phyloP scores from a whole-genome alignment of 2,888 invertebrate genomes.

The Chrysodeixis includens region DNA sequence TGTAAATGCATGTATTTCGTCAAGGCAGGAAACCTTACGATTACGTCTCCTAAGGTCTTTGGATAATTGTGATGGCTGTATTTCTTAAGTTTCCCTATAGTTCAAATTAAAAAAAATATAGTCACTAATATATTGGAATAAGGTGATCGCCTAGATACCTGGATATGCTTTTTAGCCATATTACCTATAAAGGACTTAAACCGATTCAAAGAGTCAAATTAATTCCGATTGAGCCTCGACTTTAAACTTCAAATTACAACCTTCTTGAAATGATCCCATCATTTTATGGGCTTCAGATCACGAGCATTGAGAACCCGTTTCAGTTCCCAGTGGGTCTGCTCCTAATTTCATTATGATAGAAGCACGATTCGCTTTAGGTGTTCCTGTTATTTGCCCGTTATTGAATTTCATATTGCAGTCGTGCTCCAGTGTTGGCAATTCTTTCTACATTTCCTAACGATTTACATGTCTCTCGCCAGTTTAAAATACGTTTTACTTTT shows the following conservation, averaged over 20 bases:
- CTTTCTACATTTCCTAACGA: neutral
- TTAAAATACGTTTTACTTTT: neutral
- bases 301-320: neutral
- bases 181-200: too few relatives aligned
- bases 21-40: neutral
- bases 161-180: too few relatives aligned
- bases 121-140: neutral
- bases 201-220: too few relatives aligned
- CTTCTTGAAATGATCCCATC: neutral
- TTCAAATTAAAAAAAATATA: too few relatives aligned
- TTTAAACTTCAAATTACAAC: too few relatives aligned
- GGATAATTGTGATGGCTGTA: too few relatives aligned
- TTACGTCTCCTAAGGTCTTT: neutral
- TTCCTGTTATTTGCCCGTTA: conserved; percentile 15
- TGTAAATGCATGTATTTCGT: neutral
- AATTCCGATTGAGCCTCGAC: too few relatives aligned
- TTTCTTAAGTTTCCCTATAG: too few relatives aligned
- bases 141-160: neutral
- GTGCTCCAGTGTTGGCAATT: conserved; percentile 5
- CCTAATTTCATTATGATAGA: neutral
- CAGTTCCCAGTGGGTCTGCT: neutral
- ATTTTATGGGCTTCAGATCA: neutral
- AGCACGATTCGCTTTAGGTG: neutral
- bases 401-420: conserved; percentile 23
- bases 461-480: neutral